Percentiles rank a stretch among this genome's conserved stretches.
Evolutionary conservation across 2,113 vertebrate species (phyloP).

Genomic region (Pipra filicauda): DNA sequence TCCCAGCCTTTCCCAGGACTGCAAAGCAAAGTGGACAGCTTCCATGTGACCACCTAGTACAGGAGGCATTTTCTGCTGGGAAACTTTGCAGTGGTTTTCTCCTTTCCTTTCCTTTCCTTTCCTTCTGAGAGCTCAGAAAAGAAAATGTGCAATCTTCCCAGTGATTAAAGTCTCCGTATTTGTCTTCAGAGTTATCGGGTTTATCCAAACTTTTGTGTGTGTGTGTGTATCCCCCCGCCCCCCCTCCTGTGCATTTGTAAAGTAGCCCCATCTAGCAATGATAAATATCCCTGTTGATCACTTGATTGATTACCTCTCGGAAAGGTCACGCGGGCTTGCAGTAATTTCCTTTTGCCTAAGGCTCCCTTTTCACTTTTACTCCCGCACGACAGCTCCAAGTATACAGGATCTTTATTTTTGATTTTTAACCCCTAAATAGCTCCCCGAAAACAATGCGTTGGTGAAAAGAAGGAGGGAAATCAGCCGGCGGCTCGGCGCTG

Average conservation of each 20-base stretch:
- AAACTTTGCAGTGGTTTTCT: slow-evolving; percentile 31
- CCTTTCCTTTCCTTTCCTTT: background rate
- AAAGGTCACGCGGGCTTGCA: slow-evolving; percentile 95
- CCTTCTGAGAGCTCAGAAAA: background rate
- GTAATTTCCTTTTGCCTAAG: slow-evolving; percentile 98
- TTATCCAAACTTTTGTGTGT: slow-evolving; percentile 70
- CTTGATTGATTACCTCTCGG: slow-evolving; percentile 99
- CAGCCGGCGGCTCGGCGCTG: slow-evolving; percentile 43
- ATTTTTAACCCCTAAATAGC: slow-evolving; percentile 89
- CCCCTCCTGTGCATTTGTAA: slow-evolving; percentile 68
- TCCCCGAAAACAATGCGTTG: slow-evolving; percentile 75
- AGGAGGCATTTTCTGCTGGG: slow-evolving; percentile 31
- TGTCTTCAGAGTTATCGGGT: slow-evolving; percentile 55
- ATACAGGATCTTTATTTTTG: slow-evolving; percentile 85
- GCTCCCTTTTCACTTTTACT: slow-evolving; percentile 97
- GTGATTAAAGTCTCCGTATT: slow-evolving; percentile 53
- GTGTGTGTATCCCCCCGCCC: background rate
- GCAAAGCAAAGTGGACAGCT: background rate
- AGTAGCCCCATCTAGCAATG: slow-evolving; percentile 87
- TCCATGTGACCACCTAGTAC: slow-evolving; percentile 35
- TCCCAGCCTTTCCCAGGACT: slow-evolving; percentile 15
- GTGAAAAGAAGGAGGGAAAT: slow-evolving; percentile 69
- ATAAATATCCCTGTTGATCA: slow-evolving; percentile 99
- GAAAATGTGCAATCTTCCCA: slow-evolving; percentile 16
- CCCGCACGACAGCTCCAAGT: slow-evolving; percentile 84